Evolutionary conservation across 2,797 vertebrate species (phyloP), one percentile per base, ranked within the genome.

Genomic region (Enteromius anoplus): DNA sequence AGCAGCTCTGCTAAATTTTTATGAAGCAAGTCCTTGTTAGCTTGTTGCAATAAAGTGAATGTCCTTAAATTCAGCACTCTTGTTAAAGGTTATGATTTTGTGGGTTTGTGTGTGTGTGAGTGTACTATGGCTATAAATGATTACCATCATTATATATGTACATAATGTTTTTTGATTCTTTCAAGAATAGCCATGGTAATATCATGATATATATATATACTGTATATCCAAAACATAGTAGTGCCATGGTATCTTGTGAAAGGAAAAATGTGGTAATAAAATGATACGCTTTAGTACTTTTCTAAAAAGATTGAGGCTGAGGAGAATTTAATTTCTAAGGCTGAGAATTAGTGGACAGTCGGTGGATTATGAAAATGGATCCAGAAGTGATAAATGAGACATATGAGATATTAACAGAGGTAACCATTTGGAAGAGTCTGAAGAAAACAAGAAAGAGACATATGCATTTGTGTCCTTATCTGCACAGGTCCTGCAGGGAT

Each of bases 401-500:
- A 23, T 32, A 21, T 17, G 26, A 55, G 2, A 55, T 42, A 69
- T 19, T 68, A 42, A 49, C 58, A 32, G 45, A 55, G 40, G 32
- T 73, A 72, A 68, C 53, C 26, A 17, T 29, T 23, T 71, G 47
- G 60, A 49, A 40, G 29, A 60, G 40, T 40, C 42, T 34, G 42
- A 64, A 32, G 29, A 64, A 64, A 51, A 23, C 19, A 3, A 75
- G 37, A 73, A 73, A 26, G 21, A 65, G 58, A 19, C 29, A 32
- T 26, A 32, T 64, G 75, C 10, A 15, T 72, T 79, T 79, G 51
- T 75, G 37, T 62, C 55, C 68, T 77, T 64, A 58, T 75, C 68
- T 75, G 55, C 34, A 49, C 40, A 84, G 80, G 80, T 75, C 60
- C 60, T 77, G 75, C 26, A 64, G 75, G 75, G 40, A 77, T 77